phyloP scores from a whole-genome alignment of 2,113 vertebrate genomes.

The Eclectus roratus region DNA sequence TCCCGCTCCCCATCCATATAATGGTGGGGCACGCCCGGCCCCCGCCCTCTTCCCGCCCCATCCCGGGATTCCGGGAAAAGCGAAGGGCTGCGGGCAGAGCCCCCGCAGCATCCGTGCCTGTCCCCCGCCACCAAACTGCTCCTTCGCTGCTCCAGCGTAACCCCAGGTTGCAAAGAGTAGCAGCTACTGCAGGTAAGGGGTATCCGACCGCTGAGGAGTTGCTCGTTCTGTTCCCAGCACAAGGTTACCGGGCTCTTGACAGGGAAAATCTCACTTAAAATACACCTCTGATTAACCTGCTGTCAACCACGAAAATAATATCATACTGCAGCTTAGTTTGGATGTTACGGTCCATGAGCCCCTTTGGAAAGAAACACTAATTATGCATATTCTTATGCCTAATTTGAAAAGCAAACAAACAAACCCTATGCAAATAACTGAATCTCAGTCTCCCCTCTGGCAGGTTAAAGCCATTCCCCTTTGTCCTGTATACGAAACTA shows the following conservation, averaged over 20 bases:
- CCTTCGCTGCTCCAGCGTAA: rapidly evolving
- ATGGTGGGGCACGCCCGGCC: background rate
- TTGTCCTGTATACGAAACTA: background rate
- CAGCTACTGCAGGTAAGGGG: background rate
- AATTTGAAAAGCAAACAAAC: background rate
- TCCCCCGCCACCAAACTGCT: background rate
- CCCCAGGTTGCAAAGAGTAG: rapidly evolving
- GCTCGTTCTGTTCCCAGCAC: background rate
- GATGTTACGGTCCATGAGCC: rapidly evolving
- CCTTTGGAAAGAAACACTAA: background rate
- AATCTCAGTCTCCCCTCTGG: background rate
- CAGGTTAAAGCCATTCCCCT: background rate
- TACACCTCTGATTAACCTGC: background rate
- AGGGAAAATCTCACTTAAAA: background rate
- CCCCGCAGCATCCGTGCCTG: background rate
- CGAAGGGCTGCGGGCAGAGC: background rate
- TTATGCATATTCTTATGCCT: background rate
- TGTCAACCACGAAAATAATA: background rate
- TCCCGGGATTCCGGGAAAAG: background rate
- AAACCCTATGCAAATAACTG: background rate
- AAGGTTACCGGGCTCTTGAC: background rate
- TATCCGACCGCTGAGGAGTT: rapidly evolving
- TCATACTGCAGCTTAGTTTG: rapidly evolving
- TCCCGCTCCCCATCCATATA: background rate
- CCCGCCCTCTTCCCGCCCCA: background rate